Base-by-base conservation (phyloP, 1,140 invertebrate species). In the Hycleus phaleratus region DNA sequence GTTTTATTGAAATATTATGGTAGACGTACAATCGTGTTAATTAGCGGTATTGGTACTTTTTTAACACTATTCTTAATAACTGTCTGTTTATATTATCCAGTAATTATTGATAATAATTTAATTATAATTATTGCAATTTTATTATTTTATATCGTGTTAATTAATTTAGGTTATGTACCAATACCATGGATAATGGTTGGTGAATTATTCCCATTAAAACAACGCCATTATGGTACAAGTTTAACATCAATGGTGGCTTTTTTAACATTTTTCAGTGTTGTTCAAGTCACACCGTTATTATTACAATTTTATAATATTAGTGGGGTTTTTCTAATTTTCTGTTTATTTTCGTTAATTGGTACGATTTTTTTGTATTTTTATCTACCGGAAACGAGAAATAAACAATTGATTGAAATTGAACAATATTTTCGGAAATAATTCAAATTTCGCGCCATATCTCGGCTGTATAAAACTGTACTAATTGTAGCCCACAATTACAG, bases 371-470 rank as follows among this genome's bases (percentile, higher is more conserved):
- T 89, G 43, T 82, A 79, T 52, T 77, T 84, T 32, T 81, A 83
- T 54, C 69, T 93, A 24, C 89, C 90, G 5, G 88, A 93, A 75
- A 93, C 89, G 0, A 89, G 85, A 73, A 86, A 87, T 7, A 86
- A 82, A 63, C 84, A 81, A 18, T 74, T 92, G 49, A 82, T 89
- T 67, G 87, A 92, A 68, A 89, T 92, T 54, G 82, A 85, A 66
- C 77, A 78, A 38, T 71, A 70, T 43, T 82, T 83, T 59, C 58
- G 60, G 9, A 42, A 42, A 10, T 11, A 42, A 32, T 32, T 32
- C 7, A 7, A 32, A 32, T 5, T 32, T 32, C 0, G 32, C 32
- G 32, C 32, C 32, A 7, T 32, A 5, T 32, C 7, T 1, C 7
- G 4, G 32, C 7, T 4, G 32, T 32, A 32, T 18, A 18, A 18